Evolutionary conservation across 2,797 vertebrate genomes (phyloP).

Genomic region (Diplodus puntazzo): DNA sequence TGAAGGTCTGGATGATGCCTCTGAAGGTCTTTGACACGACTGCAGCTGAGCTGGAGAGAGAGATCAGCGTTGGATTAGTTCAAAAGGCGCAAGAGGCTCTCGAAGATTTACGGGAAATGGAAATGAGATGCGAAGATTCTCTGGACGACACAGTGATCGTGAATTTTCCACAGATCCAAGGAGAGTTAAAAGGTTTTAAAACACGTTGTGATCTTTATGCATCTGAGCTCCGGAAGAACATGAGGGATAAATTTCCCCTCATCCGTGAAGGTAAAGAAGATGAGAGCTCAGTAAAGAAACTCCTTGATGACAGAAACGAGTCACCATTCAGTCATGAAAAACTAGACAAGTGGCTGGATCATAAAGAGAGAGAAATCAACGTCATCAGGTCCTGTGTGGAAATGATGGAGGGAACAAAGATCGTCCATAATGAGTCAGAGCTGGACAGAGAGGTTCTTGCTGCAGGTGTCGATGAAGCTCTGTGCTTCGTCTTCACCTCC

Average conservation of each 20-base stretch:
- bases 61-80: conserved; percentile 39
- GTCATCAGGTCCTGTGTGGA: too few species aligned
- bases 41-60: conserved; percentile 51
- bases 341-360: too few species aligned
- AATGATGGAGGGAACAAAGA: not conserved
- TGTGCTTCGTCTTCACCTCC: not conserved
- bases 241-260: not conserved
- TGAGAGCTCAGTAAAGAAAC: not conserved
- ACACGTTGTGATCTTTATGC: not conserved
- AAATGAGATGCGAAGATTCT: conserved; percentile 42
- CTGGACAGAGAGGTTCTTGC: not conserved
- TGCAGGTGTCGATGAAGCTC: not conserved
- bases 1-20: conserved; percentile 63
- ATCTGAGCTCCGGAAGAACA: conserved; percentile 5
- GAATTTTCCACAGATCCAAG: not conserved
- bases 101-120: conserved; percentile 21
- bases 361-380: too few species aligned
- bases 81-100: conserved; percentile 20
- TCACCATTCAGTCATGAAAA: too few species aligned
- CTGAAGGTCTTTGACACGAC: conserved; percentile 18
- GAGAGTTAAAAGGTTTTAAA: conserved; percentile 23
- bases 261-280: too few species aligned
- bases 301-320: too few species aligned
- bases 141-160: not conserved
- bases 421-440: not conserved